phyloP scores from a whole-genome alignment of 2,888 invertebrate genomes.

The Acrocyrtus sp. region DNA sequence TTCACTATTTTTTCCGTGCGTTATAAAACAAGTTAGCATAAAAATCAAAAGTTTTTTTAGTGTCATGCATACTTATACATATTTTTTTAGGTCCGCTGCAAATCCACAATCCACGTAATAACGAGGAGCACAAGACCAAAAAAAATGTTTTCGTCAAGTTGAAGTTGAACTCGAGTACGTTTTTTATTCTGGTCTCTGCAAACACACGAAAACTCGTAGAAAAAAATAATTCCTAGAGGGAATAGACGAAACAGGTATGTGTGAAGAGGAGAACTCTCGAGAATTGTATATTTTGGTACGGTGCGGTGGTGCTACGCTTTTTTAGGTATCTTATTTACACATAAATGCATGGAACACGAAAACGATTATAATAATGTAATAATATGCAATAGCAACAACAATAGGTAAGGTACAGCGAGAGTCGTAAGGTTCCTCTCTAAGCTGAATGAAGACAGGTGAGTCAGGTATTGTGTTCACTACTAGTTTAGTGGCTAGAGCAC shows the following conservation, averaged over 20 bases:
- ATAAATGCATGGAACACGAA: slow-evolving; percentile 9
- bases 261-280: not conserved
- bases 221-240: slow-evolving; percentile 10
- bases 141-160: not conserved
- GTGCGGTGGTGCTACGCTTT: not conserved
- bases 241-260: slow-evolving; percentile 28
- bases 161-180: slow-evolving; percentile 4
- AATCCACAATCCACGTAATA: not conserved
- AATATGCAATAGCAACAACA: too few species aligned
- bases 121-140: not conserved
- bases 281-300: not conserved
- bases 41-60: not conserved
- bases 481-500: not conserved
- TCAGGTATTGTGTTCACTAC: slow-evolving; percentile 10
- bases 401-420: too few species aligned
- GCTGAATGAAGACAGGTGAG: slow-evolving; percentile 46
- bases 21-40: slow-evolving; percentile 10
- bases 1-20: slow-evolving; percentile 16
- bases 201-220: not conserved
- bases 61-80: slow-evolving; percentile 37
- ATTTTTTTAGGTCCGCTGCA: not conserved
- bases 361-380: slow-evolving; percentile 6
- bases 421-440: too few species aligned
- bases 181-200: too few species aligned
- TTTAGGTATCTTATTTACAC: not conserved